Conservation (phyloP, 2,888 invertebrate genomes). For the Hyalella azteca region DNA sequence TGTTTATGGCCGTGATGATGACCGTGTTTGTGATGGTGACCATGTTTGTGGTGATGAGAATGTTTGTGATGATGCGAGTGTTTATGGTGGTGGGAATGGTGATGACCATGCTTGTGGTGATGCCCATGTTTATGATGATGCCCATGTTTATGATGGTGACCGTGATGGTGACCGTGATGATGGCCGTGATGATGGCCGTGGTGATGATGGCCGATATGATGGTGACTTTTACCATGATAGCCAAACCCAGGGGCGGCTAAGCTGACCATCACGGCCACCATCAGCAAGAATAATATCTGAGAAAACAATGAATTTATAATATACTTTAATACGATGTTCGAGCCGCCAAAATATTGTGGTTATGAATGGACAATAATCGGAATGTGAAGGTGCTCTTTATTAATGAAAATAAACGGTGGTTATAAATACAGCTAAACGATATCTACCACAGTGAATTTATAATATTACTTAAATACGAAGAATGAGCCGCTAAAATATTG, state of each 20-base stretch:
- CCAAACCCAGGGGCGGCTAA: constrained; percentile 1
- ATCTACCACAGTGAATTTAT: too few relatives aligned
- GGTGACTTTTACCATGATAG: constrained; percentile 13
- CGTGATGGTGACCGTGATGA: background rate
- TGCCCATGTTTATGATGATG: background rate
- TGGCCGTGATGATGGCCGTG: background rate
- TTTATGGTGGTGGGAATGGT: background rate
- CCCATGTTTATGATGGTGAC: background rate
- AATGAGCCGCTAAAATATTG: too few relatives aligned
- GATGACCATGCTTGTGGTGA: background rate
- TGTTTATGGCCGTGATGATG: background rate
- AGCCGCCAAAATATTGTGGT: too few relatives aligned
- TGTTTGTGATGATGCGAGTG: background rate
- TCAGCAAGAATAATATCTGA: background rate
- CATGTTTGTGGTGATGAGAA: background rate
- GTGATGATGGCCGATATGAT: background rate
- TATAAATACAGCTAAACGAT: too few relatives aligned
- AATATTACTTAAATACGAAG: too few relatives aligned
- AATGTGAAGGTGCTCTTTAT: too few relatives aligned
- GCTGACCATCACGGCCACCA: constrained; percentile 18
- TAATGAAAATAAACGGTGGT: too few relatives aligned
- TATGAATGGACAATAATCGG: too few relatives aligned
- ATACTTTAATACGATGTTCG: too few relatives aligned
- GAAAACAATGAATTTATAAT: background rate
- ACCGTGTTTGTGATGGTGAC: background rate